Base-by-base conservation (phyloP, 2,113 vertebrate genomes). In the Cranoglanis bouderius region DNA sequence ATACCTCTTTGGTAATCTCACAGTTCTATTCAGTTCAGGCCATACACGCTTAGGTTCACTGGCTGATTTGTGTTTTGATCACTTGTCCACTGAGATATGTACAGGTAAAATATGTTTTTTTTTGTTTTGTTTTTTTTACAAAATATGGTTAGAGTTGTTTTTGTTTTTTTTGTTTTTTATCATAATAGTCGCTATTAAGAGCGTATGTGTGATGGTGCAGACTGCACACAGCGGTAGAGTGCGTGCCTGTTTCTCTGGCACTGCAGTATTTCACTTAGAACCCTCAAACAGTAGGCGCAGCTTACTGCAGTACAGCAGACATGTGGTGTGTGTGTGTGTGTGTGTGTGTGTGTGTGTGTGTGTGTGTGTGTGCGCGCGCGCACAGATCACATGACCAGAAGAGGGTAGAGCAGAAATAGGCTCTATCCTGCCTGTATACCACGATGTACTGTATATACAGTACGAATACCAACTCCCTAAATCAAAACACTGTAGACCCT, bases 261-360 rank as follows among this genome's bases (percentile, higher is more conserved):
- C 89, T 75, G 78, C 87, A 65, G 77, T 65, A 67, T 85, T 32
- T 83, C 67, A 88, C 74, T 84, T 59, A 75, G 32, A 70, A 63
- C 78, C 65, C 2, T 38, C 40, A 80, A 89, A 35, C 49, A 13
- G 87, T 84, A 85, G 32, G 32, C 38, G 59, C 10, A 29, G 80
- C 21, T 70, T 83, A 43, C 75, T 53, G 86, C 82, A 85, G 84
- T 81, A 85, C 65, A 40, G 77, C 80, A 77, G 61, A 74, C 82
- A 55, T 63, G 51, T 57, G 63, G 84, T 74, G 84, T 13, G 35
- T 74, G n/a, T 74, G 84, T 70, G 61, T 51, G 51, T 81, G 78
- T 81, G 77, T 32, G 49, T 21, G 29, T 35, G 49, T 53, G 51
- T 35, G 51, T 82, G 80, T 82, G 82, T 63, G 59, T 40, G 29